Evolutionary conservation across 2,888 invertebrate genomes (phyloP).

Genomic region (Oasisia sp.): DNA sequence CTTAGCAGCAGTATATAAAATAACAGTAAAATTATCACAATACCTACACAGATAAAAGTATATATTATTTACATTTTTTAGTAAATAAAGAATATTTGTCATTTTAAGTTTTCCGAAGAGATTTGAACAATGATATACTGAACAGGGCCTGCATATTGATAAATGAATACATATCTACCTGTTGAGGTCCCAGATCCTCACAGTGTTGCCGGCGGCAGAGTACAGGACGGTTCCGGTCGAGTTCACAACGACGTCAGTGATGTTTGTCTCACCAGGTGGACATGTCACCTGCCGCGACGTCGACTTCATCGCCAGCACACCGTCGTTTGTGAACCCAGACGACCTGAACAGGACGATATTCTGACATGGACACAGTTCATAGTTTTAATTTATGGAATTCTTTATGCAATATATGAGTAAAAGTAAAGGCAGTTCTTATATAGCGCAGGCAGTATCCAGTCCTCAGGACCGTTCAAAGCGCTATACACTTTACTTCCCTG

Average conservation of each 20-base stretch:
- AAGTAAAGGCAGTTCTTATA: no score
- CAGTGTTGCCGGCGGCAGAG: slow-evolving; percentile 82
- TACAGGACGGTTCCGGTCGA: slow-evolving; percentile 73
- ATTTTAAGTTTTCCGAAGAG: no score
- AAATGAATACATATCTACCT: slow-evolving; percentile 62
- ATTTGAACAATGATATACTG: no score
- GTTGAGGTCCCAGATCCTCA: slow-evolving; percentile 85
- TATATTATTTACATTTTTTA: no score
- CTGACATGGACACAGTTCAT: not conserved
- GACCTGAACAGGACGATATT: slow-evolving; percentile 53
- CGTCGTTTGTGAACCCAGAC: slow-evolving; percentile 72
- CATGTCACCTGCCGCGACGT: slow-evolving; percentile 70
- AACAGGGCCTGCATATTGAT: no score
- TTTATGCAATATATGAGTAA: not conserved
- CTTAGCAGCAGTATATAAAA: no score
- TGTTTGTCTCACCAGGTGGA: slow-evolving; percentile 74
- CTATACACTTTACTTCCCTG: no score
- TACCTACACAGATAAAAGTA: no score
- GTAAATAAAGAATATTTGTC: no score
- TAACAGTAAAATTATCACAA: no score
- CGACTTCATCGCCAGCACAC: slow-evolving; percentile 55
- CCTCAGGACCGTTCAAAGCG: no score
- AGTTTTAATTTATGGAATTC: not conserved
- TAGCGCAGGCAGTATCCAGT: no score
- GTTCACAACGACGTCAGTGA: slow-evolving; percentile 77